phyloP scores from a whole-genome alignment of 2,888 invertebrate species.

The Dermolepida albohirtum region DNA sequence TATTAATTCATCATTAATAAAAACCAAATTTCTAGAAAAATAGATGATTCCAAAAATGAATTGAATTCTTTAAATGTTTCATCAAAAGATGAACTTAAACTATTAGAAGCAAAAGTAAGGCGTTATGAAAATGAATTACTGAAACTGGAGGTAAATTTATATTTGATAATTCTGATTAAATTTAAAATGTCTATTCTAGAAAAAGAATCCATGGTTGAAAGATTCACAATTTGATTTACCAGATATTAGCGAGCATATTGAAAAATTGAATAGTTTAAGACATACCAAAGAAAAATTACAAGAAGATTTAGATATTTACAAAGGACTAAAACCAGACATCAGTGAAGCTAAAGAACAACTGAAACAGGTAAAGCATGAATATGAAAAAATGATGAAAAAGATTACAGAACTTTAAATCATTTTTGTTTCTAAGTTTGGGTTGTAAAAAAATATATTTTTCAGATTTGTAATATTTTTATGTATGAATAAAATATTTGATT shows the following conservation, averaged over 20 bases:
- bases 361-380: constrained; percentile 54
- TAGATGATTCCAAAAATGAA: constrained; percentile 47
- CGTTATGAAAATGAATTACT: constrained; percentile 56
- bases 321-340: constrained; percentile 58
- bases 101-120: constrained; percentile 55
- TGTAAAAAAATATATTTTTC: constrained; percentile 14
- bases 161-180: not conserved
- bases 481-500: constrained; percentile 30
- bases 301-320: constrained; percentile 55
- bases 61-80: constrained; percentile 42
- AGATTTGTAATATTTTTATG: constrained; percentile 16
- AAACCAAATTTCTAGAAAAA: constrained; percentile 44
- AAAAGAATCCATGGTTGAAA: constrained; percentile 56
- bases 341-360: constrained; percentile 58
- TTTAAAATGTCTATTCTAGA: constrained; percentile 46
- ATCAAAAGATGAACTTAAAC: constrained; percentile 49
- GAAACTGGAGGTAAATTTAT: constrained; percentile 56
- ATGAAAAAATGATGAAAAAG: constrained; percentile 48
- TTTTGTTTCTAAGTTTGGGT: not conserved
- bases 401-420: not conserved
- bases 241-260: constrained; percentile 56
- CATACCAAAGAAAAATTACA: constrained; percentile 55
- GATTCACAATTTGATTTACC: constrained; percentile 56
- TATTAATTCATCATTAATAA: constrained; percentile 38
- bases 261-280: constrained; percentile 52